phyloP scores from a whole-genome alignment of 2,888 invertebrate species.

The Helicoverpa assulta region DNA sequence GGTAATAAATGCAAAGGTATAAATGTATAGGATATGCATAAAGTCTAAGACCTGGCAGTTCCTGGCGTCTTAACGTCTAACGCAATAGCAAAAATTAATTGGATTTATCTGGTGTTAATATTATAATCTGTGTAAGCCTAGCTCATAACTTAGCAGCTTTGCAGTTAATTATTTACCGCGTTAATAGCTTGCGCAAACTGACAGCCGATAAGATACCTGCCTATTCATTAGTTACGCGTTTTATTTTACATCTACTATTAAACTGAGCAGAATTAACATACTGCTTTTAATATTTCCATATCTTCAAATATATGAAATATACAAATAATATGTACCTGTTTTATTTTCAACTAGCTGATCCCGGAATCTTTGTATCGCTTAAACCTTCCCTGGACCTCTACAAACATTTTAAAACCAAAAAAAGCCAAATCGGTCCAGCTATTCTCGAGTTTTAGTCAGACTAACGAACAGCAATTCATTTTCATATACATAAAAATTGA shows the following conservation, averaged over 20 bases:
- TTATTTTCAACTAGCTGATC: too few relatives aligned
- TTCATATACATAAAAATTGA: too few relatives aligned
- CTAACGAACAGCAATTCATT: too few relatives aligned
- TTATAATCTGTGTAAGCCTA: constrained; percentile 50
- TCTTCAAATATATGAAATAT: too few relatives aligned
- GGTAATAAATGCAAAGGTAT: constrained; percentile 18
- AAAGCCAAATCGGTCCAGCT: too few relatives aligned
- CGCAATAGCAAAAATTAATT: constrained; percentile 51
- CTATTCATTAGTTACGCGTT: constrained; percentile 29
- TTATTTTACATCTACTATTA: constrained; percentile 25
- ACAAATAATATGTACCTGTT: too few relatives aligned
- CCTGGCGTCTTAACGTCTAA: constrained; percentile 45
- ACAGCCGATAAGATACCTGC: constrained; percentile 25
- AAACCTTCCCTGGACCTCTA: too few relatives aligned
- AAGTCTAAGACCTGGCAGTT: background rate
- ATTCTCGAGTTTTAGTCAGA: too few relatives aligned
- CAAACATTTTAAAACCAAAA: too few relatives aligned
- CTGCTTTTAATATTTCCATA: too few relatives aligned
- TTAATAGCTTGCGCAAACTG: constrained; percentile 39
- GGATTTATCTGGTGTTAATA: constrained; percentile 56
- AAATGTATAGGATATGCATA: background rate
- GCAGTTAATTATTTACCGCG: constrained; percentile 39
- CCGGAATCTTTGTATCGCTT: too few relatives aligned
- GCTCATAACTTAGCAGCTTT: constrained; percentile 39
- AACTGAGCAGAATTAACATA: background rate